These are phyloP conservation scores for Acrobasis consociella DNA, from an alignment of 2,888 invertebrate species.

Conservation along the genomic window DNA sequence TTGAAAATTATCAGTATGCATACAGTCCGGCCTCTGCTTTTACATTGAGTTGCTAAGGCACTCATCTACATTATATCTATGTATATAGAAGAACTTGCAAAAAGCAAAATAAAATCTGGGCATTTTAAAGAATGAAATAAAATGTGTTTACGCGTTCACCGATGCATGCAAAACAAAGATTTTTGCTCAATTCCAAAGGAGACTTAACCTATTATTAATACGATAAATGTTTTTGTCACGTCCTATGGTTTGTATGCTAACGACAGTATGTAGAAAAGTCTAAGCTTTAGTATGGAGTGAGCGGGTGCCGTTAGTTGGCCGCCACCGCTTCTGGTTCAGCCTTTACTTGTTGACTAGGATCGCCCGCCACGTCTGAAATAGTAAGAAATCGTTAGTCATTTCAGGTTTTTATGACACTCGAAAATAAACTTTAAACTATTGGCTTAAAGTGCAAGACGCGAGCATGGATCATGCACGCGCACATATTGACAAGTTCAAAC, in stretches of 20 bases:
- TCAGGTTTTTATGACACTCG: too few relatives aligned
- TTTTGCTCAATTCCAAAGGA: constrained; percentile 73
- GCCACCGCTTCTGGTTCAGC: constrained; percentile 50
- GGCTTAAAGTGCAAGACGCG: too few relatives aligned
- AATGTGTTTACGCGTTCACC: constrained; percentile 66
- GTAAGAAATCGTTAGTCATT: not conserved
- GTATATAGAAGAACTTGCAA: constrained; percentile 64
- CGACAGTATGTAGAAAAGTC: constrained; percentile 58
- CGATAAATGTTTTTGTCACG: constrained; percentile 75
- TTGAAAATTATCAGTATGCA: not conserved
- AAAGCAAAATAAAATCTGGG: constrained; percentile 56
- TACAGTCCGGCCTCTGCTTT: not conserved
- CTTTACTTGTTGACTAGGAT: constrained; percentile 55
- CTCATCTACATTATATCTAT: constrained; percentile 75
- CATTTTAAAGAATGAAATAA: constrained; percentile 45
- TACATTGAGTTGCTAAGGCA: constrained; percentile 81
- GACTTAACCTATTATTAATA: constrained; percentile 75
- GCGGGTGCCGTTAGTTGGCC: constrained; percentile 56
- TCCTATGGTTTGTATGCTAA: constrained; percentile 68
- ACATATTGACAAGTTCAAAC: too few relatives aligned
- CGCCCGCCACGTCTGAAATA: constrained; percentile 51
- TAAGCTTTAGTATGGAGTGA: constrained; percentile 46
- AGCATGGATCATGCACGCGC: too few relatives aligned
- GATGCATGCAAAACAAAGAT: constrained; percentile 65
- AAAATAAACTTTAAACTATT: too few relatives aligned